A percentile compares a stretch with the other conserved stretches of the same genome.
These are phyloP conservation scores for Melanerpes formicivorus DNA, from an alignment of 2,113 vertebrate genomes.

Conservation along the genomic window DNA sequence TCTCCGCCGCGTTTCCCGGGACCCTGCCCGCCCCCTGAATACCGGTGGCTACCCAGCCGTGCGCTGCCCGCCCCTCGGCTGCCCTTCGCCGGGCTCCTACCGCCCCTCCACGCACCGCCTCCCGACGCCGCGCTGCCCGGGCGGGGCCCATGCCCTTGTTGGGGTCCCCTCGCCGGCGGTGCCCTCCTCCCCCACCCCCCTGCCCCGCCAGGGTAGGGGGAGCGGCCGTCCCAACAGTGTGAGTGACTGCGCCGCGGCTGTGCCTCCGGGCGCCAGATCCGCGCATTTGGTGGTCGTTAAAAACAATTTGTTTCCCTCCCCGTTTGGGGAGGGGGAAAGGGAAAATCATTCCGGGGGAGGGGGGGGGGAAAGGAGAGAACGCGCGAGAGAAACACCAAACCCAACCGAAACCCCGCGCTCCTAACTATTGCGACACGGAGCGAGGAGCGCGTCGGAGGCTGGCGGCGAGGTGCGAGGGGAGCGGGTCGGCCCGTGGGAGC, in stretches of 20 bases:
- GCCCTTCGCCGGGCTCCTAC: not conserved
- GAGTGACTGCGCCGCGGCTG: not conserved
- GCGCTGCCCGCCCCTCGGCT: not conserved
- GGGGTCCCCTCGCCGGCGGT: not conserved
- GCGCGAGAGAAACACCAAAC: not conserved
- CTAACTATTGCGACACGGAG: slow-evolving; percentile 8
- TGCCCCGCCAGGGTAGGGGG: not conserved
- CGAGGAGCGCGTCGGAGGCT: not conserved
- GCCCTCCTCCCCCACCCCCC: too few species aligned
- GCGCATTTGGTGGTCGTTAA: slow-evolving; percentile 49
- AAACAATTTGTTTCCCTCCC: slow-evolving; percentile 53
- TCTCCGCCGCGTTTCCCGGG: not conserved
- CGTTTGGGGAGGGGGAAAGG: slow-evolving; percentile 18
- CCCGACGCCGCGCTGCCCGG: not conserved
- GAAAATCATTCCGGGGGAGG: slow-evolving; percentile 15
- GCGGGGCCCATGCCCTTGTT: not conserved
- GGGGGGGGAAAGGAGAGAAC: not conserved
- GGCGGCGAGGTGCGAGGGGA: slow-evolving; percentile 25
- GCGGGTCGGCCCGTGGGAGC: not conserved
- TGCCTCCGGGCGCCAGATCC: not conserved
- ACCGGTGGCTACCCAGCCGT: not conserved
- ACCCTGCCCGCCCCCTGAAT: not conserved
- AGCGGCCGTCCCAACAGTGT: not conserved
- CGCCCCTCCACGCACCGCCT: not conserved
- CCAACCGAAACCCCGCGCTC: slow-evolving; percentile 4